Conservation (phyloP, 2,113 vertebrate genomes). For the Caloenas nicobarica region DNA sequence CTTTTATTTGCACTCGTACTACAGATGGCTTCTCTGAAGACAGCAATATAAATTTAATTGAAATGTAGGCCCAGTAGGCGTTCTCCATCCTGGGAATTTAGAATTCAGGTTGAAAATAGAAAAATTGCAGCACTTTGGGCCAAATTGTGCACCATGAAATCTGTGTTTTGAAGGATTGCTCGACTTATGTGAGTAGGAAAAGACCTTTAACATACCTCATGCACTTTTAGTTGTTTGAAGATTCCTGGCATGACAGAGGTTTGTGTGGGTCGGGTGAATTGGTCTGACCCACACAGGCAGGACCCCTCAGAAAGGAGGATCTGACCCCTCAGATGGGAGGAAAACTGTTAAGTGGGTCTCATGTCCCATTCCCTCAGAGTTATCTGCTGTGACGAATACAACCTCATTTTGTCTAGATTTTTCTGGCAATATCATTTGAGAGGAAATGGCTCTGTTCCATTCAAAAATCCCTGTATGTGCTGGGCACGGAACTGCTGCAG, state of each 20-base stretch:
- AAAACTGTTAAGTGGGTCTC: not conserved
- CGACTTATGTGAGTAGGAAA: not conserved
- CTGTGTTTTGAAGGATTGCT: constrained; percentile 2
- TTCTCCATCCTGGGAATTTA: not conserved
- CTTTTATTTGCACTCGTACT: constrained; percentile 26
- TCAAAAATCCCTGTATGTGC: not conserved
- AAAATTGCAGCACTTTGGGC: not conserved
- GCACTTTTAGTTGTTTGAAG: not conserved
- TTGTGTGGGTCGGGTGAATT: not conserved
- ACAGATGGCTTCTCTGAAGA: constrained; percentile 3
- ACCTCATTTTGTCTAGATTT: not conserved
- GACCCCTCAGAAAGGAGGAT: no score
- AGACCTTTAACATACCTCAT: not conserved
- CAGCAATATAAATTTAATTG: not conserved
- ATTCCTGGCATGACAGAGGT: not conserved
- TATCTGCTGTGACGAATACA: not conserved
- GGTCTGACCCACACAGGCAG: not conserved
- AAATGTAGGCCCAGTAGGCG: not conserved
- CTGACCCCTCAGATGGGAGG: not conserved
- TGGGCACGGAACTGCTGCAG: not conserved
- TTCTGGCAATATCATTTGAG: not conserved
- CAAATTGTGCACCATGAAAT: not conserved
- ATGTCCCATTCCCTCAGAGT: not conserved
- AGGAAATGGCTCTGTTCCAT: not conserved
- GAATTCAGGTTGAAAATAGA: constrained; percentile 16